These are phyloP conservation scores for Magallana nippona DNA, from an alignment of 2,888 invertebrate genomes.

Conservation along the genomic window DNA sequence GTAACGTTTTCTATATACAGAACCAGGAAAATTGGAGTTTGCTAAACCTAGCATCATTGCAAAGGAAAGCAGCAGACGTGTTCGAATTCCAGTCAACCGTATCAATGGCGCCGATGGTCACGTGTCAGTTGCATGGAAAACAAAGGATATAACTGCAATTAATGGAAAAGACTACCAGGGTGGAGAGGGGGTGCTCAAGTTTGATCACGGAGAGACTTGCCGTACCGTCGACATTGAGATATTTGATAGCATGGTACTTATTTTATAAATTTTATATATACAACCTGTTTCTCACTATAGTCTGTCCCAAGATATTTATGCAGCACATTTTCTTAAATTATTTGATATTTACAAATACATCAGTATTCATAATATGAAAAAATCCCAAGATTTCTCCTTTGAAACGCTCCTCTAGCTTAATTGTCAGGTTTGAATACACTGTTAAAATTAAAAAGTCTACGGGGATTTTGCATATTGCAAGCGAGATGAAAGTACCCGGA, in stretches of 20 bases:
- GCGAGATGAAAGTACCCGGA: no score
- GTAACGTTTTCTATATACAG: constrained; percentile 73
- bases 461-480: no score
- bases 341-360: no score
- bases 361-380: no score
- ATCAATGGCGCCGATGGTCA: constrained; percentile 83
- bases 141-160: constrained; percentile 83
- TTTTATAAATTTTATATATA: no score
- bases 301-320: no score
- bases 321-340: no score
- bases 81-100: constrained; percentile 81
- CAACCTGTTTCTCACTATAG: no score
- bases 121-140: constrained; percentile 82
- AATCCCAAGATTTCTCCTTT: no score
- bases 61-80: constrained; percentile 82
- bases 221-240: constrained; percentile 82
- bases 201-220: constrained; percentile 80
- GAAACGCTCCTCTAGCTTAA: no score
- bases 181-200: constrained; percentile 81
- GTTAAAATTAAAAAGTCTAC: no score
- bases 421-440: no score
- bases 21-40: constrained; percentile 83
- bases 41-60: constrained; percentile 82
- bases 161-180: constrained; percentile 82
- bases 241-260: constrained; percentile 81